Percentiles rank a stretch among this genome's conserved stretches.
Conservation (phyloP, 2,113 vertebrate species). For the Indicator maculatus region DNA sequence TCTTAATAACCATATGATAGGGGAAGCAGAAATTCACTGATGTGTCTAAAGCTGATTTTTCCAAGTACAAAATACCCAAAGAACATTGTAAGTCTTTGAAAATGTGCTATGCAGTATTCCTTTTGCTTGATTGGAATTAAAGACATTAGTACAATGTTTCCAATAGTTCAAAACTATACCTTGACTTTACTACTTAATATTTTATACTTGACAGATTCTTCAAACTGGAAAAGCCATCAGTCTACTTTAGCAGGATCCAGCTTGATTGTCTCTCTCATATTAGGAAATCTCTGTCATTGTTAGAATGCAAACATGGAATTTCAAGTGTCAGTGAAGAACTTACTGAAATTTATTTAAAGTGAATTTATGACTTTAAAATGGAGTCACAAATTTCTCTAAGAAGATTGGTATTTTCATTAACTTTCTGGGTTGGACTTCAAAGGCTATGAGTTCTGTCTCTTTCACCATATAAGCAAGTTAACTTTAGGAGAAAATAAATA, state of each 20-base stretch:
- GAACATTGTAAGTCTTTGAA: not conserved
- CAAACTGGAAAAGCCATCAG: not conserved
- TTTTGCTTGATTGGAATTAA: not conserved
- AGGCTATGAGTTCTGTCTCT: not conserved
- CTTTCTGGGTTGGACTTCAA: conserved; percentile 15
- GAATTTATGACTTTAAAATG: conserved; percentile 21
- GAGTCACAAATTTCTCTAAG: conserved; percentile 5
- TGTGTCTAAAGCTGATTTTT: not conserved
- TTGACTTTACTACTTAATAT: not conserved
- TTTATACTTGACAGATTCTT: conserved; percentile 15
- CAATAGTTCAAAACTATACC: not conserved
- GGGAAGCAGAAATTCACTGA: not conserved
- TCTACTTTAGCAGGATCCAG: not conserved
- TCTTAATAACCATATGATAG: not conserved
- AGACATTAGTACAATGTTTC: not conserved
- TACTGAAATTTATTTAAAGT: conserved; percentile 37
- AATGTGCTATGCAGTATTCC: not conserved
- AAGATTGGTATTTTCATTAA: conserved; percentile 40
- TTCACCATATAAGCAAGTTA: not conserved
- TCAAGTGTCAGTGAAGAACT: not conserved
- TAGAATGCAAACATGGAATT: not conserved
- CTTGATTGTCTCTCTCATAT: not conserved
- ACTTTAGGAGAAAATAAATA: not conserved
- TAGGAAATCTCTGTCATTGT: conserved; percentile 19
- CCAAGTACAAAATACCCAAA: not conserved